These are phyloP conservation scores for Cephus pulcher DNA, from an alignment of 2,888 invertebrate genomes.

Conservation along the genomic window DNA sequence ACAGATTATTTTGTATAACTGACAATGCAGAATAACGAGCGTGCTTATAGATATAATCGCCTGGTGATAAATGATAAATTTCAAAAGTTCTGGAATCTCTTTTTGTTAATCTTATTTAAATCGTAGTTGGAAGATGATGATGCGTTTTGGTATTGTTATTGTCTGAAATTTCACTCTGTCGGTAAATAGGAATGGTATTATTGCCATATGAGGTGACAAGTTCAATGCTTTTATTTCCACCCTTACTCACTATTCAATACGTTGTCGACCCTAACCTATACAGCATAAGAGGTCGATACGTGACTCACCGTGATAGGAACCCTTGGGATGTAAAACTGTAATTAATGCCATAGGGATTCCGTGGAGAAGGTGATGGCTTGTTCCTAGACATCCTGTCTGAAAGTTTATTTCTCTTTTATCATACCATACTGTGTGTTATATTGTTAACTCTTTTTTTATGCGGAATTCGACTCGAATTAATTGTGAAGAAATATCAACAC, in stretches of 20 bases:
- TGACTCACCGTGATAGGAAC: constrained; percentile 45
- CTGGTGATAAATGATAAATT: background rate
- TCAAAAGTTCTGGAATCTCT: background rate
- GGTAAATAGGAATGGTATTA: background rate
- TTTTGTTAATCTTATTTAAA: background rate
- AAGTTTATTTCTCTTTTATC: background rate
- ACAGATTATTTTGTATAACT: background rate
- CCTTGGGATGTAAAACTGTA: constrained; percentile 5
- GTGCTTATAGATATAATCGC: background rate
- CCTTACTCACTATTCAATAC: background rate
- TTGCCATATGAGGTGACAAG: background rate
- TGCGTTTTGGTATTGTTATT: background rate
- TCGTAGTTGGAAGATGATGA: background rate
- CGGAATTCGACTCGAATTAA: background rate
- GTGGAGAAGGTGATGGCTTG: background rate
- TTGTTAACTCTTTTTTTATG: background rate
- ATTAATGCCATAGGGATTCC: background rate
- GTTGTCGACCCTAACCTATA: constrained; percentile 33
- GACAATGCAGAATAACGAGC: background rate
- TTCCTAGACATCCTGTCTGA: background rate
- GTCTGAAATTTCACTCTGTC: background rate
- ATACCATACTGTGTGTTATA: background rate
- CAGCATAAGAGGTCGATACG: constrained; percentile 52
- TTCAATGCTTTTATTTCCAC: background rate
- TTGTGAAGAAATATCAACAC: background rate